Conservation (phyloP, 2,797 vertebrate genomes). For the Chaunax sp. region DNA sequence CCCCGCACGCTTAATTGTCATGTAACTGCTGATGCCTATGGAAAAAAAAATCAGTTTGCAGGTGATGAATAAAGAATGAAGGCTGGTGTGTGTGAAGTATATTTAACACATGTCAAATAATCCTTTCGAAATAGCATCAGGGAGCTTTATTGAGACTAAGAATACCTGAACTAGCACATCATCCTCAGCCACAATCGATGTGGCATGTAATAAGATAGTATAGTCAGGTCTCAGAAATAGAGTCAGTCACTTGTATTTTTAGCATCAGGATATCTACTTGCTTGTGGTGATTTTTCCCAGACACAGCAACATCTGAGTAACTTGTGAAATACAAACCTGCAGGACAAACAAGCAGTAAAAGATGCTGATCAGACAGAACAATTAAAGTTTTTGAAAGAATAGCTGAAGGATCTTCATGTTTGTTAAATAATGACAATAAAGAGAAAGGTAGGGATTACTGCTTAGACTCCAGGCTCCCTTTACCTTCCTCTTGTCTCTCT, state of each 20-base stretch:
- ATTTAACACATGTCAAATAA: constrained; percentile 78
- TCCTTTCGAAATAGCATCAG: constrained; percentile 79
- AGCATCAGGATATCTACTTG: constrained; percentile 72
- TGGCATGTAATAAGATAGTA: constrained; percentile 80
- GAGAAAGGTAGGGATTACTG: neutral
- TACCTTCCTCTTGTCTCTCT: neutral
- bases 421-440: neutral
- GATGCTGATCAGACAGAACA: constrained; percentile 17
- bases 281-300: constrained; percentile 70
- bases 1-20: constrained; percentile 50
- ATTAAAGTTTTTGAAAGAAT: neutral
- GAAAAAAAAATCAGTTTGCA: constrained; percentile 53
- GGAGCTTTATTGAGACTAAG: constrained; percentile 71
- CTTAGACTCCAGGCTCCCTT: no score
- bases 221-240: constrained; percentile 77
- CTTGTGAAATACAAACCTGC: constrained; percentile 55
- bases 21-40: constrained; percentile 54
- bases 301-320: constrained; percentile 68
- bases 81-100: constrained; percentile 61
- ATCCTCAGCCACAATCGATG: constrained; percentile 79
- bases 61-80: constrained; percentile 77
- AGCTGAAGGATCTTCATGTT: neutral
- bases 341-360: constrained; percentile 19
- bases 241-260: constrained; percentile 78
- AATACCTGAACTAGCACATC: constrained; percentile 82